Percentiles rank a stretch among this genome's conserved stretches.
phyloP scores from a whole-genome alignment of 1,140 invertebrate species.

The Hyles vespertilio region DNA sequence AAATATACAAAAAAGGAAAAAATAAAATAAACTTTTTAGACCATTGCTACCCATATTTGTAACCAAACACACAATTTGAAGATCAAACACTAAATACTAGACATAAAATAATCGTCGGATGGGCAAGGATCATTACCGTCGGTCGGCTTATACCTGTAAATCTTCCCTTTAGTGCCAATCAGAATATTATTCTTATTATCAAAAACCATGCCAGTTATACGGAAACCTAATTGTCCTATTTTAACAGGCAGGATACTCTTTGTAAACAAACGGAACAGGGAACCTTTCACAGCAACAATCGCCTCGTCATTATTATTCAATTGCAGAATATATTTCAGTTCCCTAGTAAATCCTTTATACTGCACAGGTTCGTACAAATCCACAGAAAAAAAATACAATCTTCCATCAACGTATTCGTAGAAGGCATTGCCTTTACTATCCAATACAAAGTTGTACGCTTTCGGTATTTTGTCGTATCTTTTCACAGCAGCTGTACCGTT shows the following conservation, averaged over 20 bases:
- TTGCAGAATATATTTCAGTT: constrained; percentile 60
- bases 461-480: constrained; percentile 57
- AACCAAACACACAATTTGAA: too few relatives aligned
- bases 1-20: too few relatives aligned
- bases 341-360: constrained; percentile 63
- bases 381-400: constrained; percentile 54
- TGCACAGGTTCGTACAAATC: constrained; percentile 62
- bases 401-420: constrained; percentile 64
- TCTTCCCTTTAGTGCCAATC: constrained; percentile 65
- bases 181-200: constrained; percentile 61
- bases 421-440: constrained; percentile 58
- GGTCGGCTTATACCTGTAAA: constrained; percentile 59
- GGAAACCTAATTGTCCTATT: constrained; percentile 56
- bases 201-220: constrained; percentile 61
- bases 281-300: constrained; percentile 58
- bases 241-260: constrained; percentile 55
- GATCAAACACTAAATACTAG: constrained; percentile 36
- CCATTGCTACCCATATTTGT: too few relatives aligned
- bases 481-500: constrained; percentile 61
- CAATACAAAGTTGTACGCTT: constrained; percentile 60
- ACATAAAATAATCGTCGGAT: constrained; percentile 63
- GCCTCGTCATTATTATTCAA: constrained; percentile 59
- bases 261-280: constrained; percentile 44
- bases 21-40: too few relatives aligned
- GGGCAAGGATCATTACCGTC: constrained; percentile 57